These are phyloP conservation scores for Drosophila emarginata DNA, from an alignment of 2,888 invertebrate genomes.

Conservation along the genomic window DNA sequence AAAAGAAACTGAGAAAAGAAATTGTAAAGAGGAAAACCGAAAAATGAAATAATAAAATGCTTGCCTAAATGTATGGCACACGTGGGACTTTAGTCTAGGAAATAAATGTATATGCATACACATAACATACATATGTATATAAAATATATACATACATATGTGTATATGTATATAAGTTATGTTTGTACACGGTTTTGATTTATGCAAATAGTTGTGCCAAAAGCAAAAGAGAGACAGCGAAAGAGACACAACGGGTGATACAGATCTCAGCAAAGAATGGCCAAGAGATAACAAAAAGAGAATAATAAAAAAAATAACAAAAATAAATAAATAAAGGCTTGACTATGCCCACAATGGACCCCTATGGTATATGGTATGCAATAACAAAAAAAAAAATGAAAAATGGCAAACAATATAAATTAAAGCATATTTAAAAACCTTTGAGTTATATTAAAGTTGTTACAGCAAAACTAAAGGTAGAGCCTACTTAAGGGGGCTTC, in stretches of 20 bases:
- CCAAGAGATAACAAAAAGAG: not conserved
- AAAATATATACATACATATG: not conserved
- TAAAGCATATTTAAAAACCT: not conserved
- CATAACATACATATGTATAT: too few species aligned
- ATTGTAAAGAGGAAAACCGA: slow-evolving; percentile 2
- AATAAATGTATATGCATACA: not conserved
- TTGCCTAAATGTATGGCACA: slow-evolving; percentile 63
- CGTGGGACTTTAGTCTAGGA: slow-evolving; percentile 49
- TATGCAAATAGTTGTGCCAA: slow-evolving; percentile 44
- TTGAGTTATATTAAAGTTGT: not conserved
- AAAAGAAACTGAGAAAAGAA: slow-evolving; percentile 11
- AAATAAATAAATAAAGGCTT: slow-evolving; percentile 1
- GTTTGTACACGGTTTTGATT: slow-evolving; percentile 9
- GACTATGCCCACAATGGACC: not conserved
- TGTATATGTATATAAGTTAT: not conserved
- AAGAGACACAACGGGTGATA: not conserved
- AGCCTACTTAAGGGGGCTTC: slow-evolving; percentile 20
- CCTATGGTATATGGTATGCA: not conserved
- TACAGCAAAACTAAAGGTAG: not conserved
- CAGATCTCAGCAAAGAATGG: slow-evolving; percentile 4
- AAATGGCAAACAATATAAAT: slow-evolving; percentile 4
- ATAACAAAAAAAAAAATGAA: not conserved
- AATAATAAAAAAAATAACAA: not conserved
- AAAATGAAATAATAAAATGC: slow-evolving; percentile 22
- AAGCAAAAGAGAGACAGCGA: slow-evolving; percentile 21